Evolutionary conservation across 2,113 vertebrate species (phyloP), one percentile per base, ranked within the genome.

Genomic region (Saguinus imperator): DNA sequence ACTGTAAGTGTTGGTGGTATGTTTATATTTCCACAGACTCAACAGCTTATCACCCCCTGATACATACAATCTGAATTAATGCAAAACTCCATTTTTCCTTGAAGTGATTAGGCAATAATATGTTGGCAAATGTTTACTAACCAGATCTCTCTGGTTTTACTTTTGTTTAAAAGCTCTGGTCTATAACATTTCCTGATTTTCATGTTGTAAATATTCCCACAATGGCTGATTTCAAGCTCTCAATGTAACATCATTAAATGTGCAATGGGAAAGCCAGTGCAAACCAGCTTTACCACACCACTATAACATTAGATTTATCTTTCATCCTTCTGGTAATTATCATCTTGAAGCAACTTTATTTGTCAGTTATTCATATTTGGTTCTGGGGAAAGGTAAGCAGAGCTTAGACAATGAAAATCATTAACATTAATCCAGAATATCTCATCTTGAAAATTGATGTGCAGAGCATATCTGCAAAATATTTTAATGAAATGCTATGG

Each of bases 61-160:
- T 40, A 55, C 2, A 3, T 70, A 6, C 12, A 50, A 29, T 1
- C 0, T 70, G 12, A 92, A 61, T 75, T 87, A 61, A 45, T 17
- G 5, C 45, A 43, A 86, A 75, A 11, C 86, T 72, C 37, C 20
- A 17, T 77, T 58, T 84, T 81, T 61, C 40, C 35, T 84, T 48
- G 9, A n/a, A 3, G 0, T 50, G 17, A 80, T n/a, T 61, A 57
- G 25, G 13, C 32, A 21, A 35, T 17, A 7, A 8, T 57, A 0
- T 17, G 2, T 17, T 85, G 52, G 18, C 8, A 57, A 76, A 48
- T 48, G 43, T 40, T 35, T 57, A 76, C 61, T 37, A 70, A 61
- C 6, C 5, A 58, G 1, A 3, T 50, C 1, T 43, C 32, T 29
- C 1, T 48, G 3, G 0, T 23, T 48, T 84, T 77, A 6, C 27